Evolutionary conservation across 2,888 invertebrate species (phyloP), one percentile per base, ranked within the genome.

Genomic region (Dinocampus coccinellae): DNA sequence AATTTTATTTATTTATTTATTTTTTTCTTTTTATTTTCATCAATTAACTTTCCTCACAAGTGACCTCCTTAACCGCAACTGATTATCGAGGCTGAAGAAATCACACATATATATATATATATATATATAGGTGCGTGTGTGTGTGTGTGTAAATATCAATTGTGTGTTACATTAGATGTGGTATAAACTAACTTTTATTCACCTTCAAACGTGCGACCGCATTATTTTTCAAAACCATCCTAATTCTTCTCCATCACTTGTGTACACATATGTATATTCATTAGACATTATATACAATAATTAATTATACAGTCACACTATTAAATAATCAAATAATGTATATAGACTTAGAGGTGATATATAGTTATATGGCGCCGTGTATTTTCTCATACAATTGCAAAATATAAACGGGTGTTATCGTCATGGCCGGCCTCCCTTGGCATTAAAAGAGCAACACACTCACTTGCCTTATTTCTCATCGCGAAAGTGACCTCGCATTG

Each of bases 371-470:
- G 20, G 20, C 20, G 20, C n/a, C 36, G 36, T 16, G 61, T 36
- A 36, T 61, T 34, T 61, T 62, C 42, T 39, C 39, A 26, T 29
- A 58, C 34, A 64, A 62, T 64, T 52, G 47, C 63, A 52, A 62
- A 64, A 64, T 52, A 52, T 29, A 64, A n/a, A 67, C 70, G 73
- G 73, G 33, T 58, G 33, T 58, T 29, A 29, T 20, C 26, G 58
- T 20, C 29, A 33, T 33, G 29, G 63, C 62, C 42, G 26, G 63
- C 67, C 75, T 79, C 75, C 79, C 79, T 79, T 79, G 79, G 79
- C 79, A 79, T 79, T 79, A 79, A 79, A 79, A 79, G 63, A 64
- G 52, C 63, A 62, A 33, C 63, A 62, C 26, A 47, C 29, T 47
- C 16, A 26, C 63, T 64, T 52, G 47, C 39, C 29, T 47, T 52